phyloP scores from a whole-genome alignment of 2,113 vertebrate genomes.

The Oxyruncus cristatus region DNA sequence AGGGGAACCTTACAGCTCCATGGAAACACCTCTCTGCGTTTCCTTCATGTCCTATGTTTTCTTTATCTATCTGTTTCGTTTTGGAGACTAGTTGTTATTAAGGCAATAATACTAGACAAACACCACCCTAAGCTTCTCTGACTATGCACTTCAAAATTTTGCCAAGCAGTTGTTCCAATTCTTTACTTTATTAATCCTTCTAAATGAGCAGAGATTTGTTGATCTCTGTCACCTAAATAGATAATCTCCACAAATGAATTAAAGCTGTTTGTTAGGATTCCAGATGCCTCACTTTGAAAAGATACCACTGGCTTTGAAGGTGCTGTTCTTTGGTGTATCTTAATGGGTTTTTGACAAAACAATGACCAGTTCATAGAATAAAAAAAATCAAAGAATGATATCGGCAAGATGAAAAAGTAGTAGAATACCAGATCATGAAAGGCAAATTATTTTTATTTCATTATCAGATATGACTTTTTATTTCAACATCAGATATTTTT shows the following conservation, averaged over 20 bases:
- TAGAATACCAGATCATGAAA: neutral
- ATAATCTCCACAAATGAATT: neutral
- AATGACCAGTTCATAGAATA: neutral
- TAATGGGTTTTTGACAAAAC: neutral
- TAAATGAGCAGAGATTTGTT: neutral
- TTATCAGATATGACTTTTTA: neutral
- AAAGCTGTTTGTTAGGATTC: neutral
- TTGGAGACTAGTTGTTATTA: neutral
- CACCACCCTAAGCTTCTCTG: neutral
- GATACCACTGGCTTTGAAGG: neutral
- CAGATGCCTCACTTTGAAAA: neutral
- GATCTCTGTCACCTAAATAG: neutral
- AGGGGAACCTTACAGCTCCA: neutral
- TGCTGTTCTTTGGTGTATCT: neutral
- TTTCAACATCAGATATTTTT: neutral
- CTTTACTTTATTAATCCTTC: neutral
- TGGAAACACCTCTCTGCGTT: neutral
- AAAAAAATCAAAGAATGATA: neutral
- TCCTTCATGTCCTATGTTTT: neutral
- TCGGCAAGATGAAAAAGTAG: neutral
- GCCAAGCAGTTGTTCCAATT: neutral
- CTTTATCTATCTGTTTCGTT: fast-evolving
- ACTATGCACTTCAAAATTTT: neutral
- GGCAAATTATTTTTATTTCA: neutral
- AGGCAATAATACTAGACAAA: neutral